Base-by-base conservation (phyloP, 1,140 invertebrate genomes). In the Drosophila mauritiana region DNA sequence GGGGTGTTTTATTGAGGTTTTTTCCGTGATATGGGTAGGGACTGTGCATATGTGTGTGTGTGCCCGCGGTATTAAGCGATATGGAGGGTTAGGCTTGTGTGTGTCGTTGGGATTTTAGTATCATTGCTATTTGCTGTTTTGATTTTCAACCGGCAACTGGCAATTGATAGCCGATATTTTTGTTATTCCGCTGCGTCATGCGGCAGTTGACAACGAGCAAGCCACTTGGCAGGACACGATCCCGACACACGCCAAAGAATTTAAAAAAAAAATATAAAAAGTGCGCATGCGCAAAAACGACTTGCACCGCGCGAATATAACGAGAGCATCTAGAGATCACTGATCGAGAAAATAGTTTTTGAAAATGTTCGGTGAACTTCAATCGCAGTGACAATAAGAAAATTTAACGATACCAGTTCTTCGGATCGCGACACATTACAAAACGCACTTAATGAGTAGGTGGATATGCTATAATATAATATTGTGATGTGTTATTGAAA, bases 1-100 rank as follows among this genome's bases (percentile, higher is more conserved):
- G 85, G 90, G 90, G 90, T 91, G 90, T 88, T 91, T 91, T 88
- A 81, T 83, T 82, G 85, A 81, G 84, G 79, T 91, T 90, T 88
- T 86, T 89, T 53, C 65, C 34, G 27, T 42, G 64, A 43, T 77
- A 62, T 80, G 78, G 64, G 74, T 67, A 45, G 59, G 42, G 64
- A 37, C 37, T 46, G 36, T 46, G 27, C 6, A 27, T 6, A 7
- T 27, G 25, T 27, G 36, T 37, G 36, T 70, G 77, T 80, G 62
- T 63, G 64, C 64, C 40, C 68, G 55, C 65, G 82, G 82, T 80
- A 88, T 89, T 89, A 83, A 89, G 67, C 54, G 59, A 63, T 72
- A 74, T 58, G 51, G 37, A 53, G 80, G 77, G 84, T 86, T 75
- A 83, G 67, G 55, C 43, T 25, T 67, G 56, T 82, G 70, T 79